These are phyloP conservation scores for Herpetotheres cachinnans DNA, from an alignment of 2,113 vertebrate species.

Conservation along the genomic window DNA sequence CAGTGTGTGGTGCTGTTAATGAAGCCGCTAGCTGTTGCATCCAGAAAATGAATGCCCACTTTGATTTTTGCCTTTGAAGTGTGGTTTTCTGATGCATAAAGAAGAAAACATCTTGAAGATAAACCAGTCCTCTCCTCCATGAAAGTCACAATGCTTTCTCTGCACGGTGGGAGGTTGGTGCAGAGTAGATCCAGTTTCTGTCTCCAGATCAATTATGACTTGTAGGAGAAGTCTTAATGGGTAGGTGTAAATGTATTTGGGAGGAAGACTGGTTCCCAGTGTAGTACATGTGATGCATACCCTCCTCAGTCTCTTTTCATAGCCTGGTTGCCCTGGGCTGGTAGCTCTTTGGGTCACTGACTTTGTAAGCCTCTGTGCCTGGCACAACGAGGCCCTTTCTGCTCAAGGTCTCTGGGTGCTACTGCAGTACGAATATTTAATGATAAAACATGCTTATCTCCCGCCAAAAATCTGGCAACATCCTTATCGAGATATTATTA, in stretches of 20 bases:
- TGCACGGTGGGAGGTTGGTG: neutral
- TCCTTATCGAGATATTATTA: constrained; percentile 58
- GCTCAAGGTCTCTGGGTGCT: constrained; percentile 41
- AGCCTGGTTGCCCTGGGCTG: neutral
- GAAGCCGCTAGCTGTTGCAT: neutral
- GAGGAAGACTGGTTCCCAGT: neutral
- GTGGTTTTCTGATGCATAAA: neutral
- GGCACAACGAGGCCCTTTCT: neutral
- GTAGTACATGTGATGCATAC: neutral
- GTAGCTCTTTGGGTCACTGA: constrained; percentile 1
- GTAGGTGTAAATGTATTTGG: neutral
- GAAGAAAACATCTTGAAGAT: neutral
- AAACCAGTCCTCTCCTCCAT: neutral
- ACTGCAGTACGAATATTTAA: constrained; percentile 64
- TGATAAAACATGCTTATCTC: constrained; percentile 65
- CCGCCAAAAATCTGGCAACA: constrained; percentile 55
- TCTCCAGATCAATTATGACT: neutral
- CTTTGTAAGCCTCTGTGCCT: neutral
- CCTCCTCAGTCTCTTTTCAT: neutral
- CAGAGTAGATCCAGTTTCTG: neutral
- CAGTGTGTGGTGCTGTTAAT: neutral
- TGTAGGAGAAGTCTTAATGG: neutral
- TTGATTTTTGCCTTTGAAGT: neutral
- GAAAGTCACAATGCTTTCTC: neutral
- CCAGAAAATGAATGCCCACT: neutral